phyloP scores from a whole-genome alignment of 2,113 vertebrate species.

The Ophiodon elongatus region DNA sequence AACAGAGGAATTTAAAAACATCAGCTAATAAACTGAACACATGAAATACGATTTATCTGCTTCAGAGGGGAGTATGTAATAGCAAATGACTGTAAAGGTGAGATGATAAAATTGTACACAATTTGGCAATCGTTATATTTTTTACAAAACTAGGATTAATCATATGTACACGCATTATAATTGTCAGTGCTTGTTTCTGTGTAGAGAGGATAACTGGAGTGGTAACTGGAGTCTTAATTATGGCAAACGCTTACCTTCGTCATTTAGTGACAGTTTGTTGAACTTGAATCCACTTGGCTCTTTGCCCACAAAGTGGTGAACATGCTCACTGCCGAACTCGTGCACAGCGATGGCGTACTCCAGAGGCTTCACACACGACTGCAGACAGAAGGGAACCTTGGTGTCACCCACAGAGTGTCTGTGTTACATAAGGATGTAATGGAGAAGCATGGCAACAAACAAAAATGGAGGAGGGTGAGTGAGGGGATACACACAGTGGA shows the following conservation, averaged over 20 bases:
- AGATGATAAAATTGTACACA: neutral
- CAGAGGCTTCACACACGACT: conserved; percentile 93
- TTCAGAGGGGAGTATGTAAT: neutral
- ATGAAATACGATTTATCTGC: conserved; percentile 2
- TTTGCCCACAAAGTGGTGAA: conserved; percentile 90
- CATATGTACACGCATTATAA: too few species aligned
- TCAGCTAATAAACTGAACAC: conserved; percentile 23
- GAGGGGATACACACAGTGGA: conserved; percentile 10
- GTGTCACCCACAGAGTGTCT: conserved; percentile 92
- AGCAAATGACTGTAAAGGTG: neutral
- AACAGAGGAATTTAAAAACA: neutral
- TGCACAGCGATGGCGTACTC: conserved; percentile 90
- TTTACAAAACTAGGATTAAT: conserved; percentile 9
- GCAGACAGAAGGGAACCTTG: conserved; percentile 91
- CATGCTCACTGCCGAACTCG: conserved; percentile 84
- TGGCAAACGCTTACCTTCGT: conserved; percentile 82
- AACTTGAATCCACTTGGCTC: conserved; percentile 92
- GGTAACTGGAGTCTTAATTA: neutral
- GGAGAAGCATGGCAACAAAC: neutral
- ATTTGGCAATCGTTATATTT: neutral
- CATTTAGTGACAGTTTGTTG: conserved; percentile 90
- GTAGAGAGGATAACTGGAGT: neutral
- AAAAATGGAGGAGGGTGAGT: conserved; percentile 34
- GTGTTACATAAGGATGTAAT: conserved; percentile 37
- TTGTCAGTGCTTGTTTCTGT: neutral